A percentile compares a stretch with the other conserved stretches of the same genome.
phyloP scores from a whole-genome alignment of 2,888 invertebrate genomes.

The Pterobdella sp. region DNA sequence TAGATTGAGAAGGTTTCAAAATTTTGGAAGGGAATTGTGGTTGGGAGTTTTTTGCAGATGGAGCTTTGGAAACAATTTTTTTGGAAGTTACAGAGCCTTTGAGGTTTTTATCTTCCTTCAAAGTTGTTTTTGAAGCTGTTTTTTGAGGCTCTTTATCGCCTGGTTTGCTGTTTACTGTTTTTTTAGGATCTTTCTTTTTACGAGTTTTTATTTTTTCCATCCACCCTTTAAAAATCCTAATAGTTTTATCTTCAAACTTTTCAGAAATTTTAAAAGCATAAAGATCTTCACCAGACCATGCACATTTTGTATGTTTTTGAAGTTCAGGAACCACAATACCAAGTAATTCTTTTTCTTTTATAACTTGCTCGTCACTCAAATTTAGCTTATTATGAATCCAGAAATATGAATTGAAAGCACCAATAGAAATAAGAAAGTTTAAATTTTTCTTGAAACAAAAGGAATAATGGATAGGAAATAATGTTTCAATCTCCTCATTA shows the following conservation, averaged over 20 bases:
- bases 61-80: no score
- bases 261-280: background rate
- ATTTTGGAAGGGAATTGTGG: no score
- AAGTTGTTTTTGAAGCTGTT: background rate
- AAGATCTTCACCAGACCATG: background rate
- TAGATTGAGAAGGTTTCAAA: no score
- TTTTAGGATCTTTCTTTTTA: background rate
- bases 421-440: background rate
- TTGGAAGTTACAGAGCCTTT: no score
- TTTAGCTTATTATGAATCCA: background rate
- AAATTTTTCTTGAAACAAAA: conserved; percentile 4
- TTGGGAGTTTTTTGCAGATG: no score
- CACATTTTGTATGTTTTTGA: background rate
- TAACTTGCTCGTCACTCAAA: background rate
- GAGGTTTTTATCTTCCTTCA: no score
- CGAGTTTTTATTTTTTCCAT: no score
- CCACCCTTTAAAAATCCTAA: no score
- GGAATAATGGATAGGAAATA: background rate
- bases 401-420: background rate
- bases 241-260: background rate
- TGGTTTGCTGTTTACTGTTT: background rate
- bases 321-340: background rate
- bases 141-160: background rate
- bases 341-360: background rate
- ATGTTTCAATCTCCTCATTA: background rate